These are phyloP conservation scores for Pluvianellus socialis DNA, from an alignment of 2,113 vertebrate species.

Conservation along the genomic window DNA sequence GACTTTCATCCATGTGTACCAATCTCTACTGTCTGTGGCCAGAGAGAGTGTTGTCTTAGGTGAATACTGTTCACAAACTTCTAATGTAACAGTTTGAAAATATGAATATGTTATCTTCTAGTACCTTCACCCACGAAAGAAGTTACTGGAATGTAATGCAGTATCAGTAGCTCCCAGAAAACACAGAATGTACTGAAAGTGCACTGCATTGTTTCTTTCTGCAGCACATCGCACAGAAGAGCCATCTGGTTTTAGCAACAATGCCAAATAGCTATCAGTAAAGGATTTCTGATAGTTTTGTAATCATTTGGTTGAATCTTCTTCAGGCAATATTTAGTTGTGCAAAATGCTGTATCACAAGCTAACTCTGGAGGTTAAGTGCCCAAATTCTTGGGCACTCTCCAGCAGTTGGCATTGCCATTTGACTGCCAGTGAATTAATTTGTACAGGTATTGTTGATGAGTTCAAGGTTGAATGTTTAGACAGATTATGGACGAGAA, in stretches of 20 bases:
- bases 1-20: not conserved
- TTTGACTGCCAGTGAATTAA: not conserved
- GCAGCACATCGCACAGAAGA: accelerated
- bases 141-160: not conserved
- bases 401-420: accelerated
- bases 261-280: not conserved
- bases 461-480: not conserved
- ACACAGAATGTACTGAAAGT: not conserved
- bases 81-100: not conserved
- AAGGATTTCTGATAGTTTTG: not conserved
- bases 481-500: not conserved
- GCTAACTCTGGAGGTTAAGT: not conserved
- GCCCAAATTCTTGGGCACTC: not conserved
- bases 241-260: accelerated
- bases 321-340: not conserved
- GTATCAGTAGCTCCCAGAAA: not conserved
- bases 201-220: not conserved
- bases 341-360: not conserved
- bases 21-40: not conserved
- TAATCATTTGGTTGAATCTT: not conserved
- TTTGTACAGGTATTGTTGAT: not conserved
- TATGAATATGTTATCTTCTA: not conserved
- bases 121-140: not conserved
- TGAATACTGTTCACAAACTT: not conserved
- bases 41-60: not conserved